Evolutionary conservation across 2,113 vertebrate species (phyloP).

Genomic region (Myodes glareolus): DNA sequence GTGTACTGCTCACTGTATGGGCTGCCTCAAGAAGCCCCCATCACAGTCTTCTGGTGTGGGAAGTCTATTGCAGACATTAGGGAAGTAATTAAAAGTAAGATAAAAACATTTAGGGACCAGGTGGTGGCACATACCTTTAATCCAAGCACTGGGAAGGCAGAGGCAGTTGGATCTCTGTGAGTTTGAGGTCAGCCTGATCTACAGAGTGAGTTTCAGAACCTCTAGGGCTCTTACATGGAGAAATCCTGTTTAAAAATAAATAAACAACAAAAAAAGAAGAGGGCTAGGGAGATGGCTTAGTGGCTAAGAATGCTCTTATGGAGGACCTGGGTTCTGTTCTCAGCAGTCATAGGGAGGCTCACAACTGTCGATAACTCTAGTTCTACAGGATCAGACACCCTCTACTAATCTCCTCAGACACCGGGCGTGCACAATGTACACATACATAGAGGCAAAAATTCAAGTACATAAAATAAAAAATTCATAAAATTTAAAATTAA

Average conservation of each 20-base stretch:
- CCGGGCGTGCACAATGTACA: neutral
- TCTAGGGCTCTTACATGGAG: neutral
- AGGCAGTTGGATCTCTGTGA: neutral
- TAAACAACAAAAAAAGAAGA: neutral
- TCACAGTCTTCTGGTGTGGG: neutral
- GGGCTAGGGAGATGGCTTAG: neutral
- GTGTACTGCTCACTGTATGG: neutral
- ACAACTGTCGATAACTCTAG: neutral
- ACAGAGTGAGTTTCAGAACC: neutral
- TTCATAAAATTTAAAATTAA: neutral
- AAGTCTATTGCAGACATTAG: neutral
- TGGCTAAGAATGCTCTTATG: neutral
- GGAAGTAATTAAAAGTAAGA: neutral
- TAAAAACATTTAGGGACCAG: neutral
- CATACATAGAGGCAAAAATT: neutral
- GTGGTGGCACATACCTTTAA: neutral
- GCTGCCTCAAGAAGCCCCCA: neutral
- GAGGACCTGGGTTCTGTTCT: neutral
- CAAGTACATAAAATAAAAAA: neutral
- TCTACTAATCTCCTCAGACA: neutral
- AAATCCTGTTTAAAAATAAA: neutral
- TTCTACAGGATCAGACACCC: neutral
- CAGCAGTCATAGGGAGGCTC: neutral
- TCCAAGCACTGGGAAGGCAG: neutral
- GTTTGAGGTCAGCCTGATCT: neutral